Evolutionary conservation across 2,888 invertebrate species (phyloP).

Genomic region (Leucoma salicis): DNA sequence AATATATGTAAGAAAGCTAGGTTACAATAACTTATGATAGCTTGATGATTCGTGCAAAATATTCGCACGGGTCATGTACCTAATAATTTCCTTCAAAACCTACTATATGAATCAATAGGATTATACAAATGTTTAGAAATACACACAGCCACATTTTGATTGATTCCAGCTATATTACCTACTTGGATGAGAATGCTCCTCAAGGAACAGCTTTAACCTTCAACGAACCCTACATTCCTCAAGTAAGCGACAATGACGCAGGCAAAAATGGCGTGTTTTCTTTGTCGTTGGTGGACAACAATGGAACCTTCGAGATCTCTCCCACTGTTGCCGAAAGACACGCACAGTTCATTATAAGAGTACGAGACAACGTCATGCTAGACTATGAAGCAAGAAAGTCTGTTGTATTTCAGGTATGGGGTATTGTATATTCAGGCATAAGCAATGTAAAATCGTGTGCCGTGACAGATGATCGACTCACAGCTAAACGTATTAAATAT

Average conservation of each 20-base stretch:
- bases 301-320: conserved; percentile 93
- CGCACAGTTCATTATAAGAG: conserved; percentile 90
- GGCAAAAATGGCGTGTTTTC: conserved; percentile 93
- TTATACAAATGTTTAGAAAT: too few species aligned
- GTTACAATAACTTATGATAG: too few species aligned
- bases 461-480: too few species aligned
- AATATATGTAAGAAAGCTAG: too few species aligned
- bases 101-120: too few species aligned
- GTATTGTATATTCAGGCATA: too few species aligned
- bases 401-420: conserved; percentile 88
- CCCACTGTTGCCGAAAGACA: conserved; percentile 91
- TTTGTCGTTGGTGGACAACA: conserved; percentile 88
- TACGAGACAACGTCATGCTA: conserved; percentile 90
- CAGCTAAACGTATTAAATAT: too few species aligned
- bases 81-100: too few species aligned
- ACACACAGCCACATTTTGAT: neutral
- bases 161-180: conserved; percentile 85
- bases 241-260: conserved; percentile 88
- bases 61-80: too few species aligned
- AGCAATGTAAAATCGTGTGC: too few species aligned
- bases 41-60: too few species aligned
- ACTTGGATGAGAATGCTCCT: conserved; percentile 90
- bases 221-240: conserved; percentile 86
- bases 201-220: conserved; percentile 90
- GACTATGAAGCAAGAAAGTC: conserved; percentile 92